Percentiles rank a stretch among this genome's conserved stretches.
Evolutionary conservation across 2,113 vertebrate species (phyloP).

Genomic region (Istiophorus platypterus): DNA sequence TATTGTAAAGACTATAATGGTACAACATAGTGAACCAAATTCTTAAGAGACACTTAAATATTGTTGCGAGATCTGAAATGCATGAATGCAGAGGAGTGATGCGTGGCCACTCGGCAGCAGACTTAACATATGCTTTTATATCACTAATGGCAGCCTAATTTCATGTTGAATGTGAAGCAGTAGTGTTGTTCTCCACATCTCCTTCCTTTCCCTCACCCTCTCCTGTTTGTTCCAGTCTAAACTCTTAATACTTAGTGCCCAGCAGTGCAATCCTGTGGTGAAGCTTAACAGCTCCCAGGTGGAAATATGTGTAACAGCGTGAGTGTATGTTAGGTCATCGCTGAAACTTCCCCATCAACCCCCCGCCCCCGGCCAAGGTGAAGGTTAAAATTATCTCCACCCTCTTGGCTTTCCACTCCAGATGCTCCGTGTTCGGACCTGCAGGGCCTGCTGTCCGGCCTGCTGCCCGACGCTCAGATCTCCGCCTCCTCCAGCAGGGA

Average conservation of each 20-base stretch:
- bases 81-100: constrained; percentile 24
- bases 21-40: constrained; percentile 10
- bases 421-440: constrained; percentile 94
- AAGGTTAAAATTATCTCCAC: constrained; percentile 39
- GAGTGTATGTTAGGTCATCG: constrained; percentile 19
- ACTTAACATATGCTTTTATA: constrained; percentile 49
- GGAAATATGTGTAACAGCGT: constrained; percentile 56
- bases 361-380: not conserved
- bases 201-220: constrained; percentile 15
- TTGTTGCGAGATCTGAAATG: constrained; percentile 33
- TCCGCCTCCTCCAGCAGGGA: constrained; percentile 92
- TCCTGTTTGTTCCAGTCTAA: constrained; percentile 23
- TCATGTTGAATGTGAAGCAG: constrained; percentile 20
- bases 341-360: constrained; percentile 10
- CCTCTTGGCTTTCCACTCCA: constrained; percentile 64
- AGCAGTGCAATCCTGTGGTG: constrained; percentile 51
- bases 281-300: constrained; percentile 65
- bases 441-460: constrained; percentile 95
- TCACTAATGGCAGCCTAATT: constrained; percentile 56
- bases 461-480: constrained; percentile 95
- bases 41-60: constrained; percentile 37
- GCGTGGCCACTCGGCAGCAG: constrained; percentile 9
- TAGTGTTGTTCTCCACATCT: constrained; percentile 13
- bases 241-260: constrained; percentile 54
- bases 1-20: constrained; percentile 29